Evolutionary conservation across 2,797 vertebrate species (phyloP).

Genomic region (Alauda arvensis): DNA sequence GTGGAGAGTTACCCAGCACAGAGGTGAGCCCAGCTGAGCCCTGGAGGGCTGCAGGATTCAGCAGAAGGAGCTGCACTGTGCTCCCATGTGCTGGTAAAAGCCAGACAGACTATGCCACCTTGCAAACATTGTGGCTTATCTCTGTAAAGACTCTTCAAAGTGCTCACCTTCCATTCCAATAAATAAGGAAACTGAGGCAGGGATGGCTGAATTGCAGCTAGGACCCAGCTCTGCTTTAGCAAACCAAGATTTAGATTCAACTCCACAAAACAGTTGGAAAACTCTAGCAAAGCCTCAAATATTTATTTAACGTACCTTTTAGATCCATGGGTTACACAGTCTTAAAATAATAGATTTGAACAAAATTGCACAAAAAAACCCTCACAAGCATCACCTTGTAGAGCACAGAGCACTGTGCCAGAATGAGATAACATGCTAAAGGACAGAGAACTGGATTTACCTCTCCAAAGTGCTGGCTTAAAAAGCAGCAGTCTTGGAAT

Average conservation of each 20-base stretch:
- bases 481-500: fast-evolving
- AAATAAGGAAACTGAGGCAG: background rate
- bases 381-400: background rate
- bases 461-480: background rate
- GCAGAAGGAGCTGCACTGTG: background rate
- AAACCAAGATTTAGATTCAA: background rate
- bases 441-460: background rate
- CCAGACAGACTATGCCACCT: background rate
- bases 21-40: background rate
- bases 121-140: background rate
- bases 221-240: background rate
- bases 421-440: background rate
- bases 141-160: background rate
- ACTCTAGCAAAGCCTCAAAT: background rate
- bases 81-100: background rate
- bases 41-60: background rate
- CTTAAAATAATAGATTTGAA: background rate
- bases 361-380: background rate
- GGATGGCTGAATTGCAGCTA: background rate
- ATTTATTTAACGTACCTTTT: background rate
- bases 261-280: background rate
- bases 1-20: background rate
- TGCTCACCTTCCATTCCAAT: background rate
- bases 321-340: background rate
- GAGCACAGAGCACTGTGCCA: background rate